These are phyloP conservation scores for Galleria mellonella DNA, from an alignment of 1,140 invertebrate species.

Conservation along the genomic window DNA sequence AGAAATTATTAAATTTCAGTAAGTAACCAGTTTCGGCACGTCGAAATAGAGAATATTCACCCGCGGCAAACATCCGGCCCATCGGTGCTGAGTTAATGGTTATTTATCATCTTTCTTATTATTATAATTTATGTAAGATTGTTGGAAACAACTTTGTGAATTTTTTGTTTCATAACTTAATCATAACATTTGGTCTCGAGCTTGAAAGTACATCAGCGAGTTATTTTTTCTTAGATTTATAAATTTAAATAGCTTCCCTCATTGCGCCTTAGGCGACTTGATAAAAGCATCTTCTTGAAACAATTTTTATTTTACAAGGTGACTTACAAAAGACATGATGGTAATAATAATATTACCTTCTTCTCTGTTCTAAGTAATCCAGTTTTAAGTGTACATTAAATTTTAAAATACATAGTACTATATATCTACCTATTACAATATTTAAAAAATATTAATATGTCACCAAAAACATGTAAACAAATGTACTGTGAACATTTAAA, in stretches of 20 bases:
- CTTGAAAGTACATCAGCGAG: not conserved
- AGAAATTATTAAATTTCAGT: constrained; percentile 3
- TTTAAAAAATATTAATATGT: too few relatives aligned
- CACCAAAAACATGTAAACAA: too few relatives aligned
- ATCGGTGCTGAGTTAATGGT: not conserved
- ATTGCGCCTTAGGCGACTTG: not conserved
- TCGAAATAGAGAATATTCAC: not conserved
- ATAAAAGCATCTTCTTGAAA: too few relatives aligned
- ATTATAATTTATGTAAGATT: not conserved
- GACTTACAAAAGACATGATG: too few relatives aligned
- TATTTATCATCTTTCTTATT: not conserved
- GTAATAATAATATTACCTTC: too few relatives aligned
- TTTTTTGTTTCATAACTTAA: constrained; percentile 1
- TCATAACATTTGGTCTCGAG: not conserved
- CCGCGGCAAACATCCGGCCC: too few relatives aligned
- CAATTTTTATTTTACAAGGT: too few relatives aligned
- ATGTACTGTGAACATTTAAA: too few relatives aligned
- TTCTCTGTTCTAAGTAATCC: too few relatives aligned
- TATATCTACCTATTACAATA: too few relatives aligned
- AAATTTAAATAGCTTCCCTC: not conserved
- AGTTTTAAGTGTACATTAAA: too few relatives aligned
- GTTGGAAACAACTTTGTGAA: not conserved
- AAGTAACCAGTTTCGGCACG: constrained; percentile 1
- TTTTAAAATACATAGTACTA: too few relatives aligned
- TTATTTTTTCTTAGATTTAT: not conserved